These are phyloP conservation scores for Ostrea edulis DNA, from an alignment of 1,140 invertebrate species.

Conservation along the genomic window DNA sequence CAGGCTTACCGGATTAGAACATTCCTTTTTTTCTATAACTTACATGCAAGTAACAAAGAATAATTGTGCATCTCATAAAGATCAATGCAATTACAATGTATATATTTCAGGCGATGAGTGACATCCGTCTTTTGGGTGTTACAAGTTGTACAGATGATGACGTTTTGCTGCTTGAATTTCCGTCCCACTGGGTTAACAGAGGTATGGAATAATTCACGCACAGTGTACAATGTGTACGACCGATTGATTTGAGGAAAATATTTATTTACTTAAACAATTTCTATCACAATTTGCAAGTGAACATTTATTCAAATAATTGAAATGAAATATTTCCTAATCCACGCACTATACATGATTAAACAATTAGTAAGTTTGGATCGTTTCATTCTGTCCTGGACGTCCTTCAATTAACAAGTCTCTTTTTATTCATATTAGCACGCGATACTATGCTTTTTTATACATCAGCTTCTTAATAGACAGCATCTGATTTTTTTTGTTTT, in stretches of 20 bases:
- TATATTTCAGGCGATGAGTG: background rate
- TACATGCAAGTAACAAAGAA: no score
- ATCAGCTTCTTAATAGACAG: background rate
- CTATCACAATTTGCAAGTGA: background rate
- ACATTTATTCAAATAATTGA: background rate
- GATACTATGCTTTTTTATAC: no score
- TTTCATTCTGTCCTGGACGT: no score
- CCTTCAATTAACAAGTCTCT: no score
- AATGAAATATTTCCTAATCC: background rate
- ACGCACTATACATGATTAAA: background rate
- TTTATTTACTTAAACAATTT: background rate
- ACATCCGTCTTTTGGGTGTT: background rate
- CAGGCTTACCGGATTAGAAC: no score
- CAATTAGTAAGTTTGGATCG: background rate
- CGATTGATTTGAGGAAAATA: background rate
- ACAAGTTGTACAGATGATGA: background rate
- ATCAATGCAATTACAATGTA: background rate
- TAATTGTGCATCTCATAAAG: no score
- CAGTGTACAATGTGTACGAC: background rate
- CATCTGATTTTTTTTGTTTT: background rate
- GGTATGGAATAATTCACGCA: background rate
- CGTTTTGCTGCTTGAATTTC: background rate
- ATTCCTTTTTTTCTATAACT: no score
- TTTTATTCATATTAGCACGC: no score
- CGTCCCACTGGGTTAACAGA: background rate